A percentile compares a stretch with the other conserved stretches of the same genome.
Conservation (phyloP, 2,888 invertebrate species). For the Trachelus stipa region DNA sequence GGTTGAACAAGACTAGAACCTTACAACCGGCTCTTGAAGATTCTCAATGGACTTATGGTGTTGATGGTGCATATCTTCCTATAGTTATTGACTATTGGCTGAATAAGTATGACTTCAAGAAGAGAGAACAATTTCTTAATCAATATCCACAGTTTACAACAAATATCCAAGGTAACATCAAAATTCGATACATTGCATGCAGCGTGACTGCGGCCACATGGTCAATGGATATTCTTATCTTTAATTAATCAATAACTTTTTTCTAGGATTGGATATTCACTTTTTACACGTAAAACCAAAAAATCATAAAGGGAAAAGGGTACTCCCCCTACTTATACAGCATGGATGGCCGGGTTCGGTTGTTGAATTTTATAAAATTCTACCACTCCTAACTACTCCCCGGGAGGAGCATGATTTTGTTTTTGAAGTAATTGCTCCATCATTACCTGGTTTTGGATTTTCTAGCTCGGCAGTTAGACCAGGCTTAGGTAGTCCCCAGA, state of each 20-base stretch:
- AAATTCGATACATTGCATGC: background rate
- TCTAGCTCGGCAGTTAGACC: constrained; percentile 71
- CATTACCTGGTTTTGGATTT: constrained; percentile 66
- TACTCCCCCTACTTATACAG: constrained; percentile 77
- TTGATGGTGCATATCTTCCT: constrained; percentile 66
- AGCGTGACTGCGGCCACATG: background rate
- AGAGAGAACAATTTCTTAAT: constrained; percentile 69
- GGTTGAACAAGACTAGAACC: constrained; percentile 58
- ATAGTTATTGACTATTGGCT: constrained; percentile 69
- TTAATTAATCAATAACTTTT: background rate
- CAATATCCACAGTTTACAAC: constrained; percentile 63
- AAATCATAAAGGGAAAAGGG: constrained; percentile 46
- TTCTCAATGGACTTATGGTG: constrained; percentile 67
- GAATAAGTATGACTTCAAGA: constrained; percentile 71
- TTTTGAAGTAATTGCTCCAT: constrained; percentile 73
- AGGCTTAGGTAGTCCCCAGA: constrained; percentile 72
- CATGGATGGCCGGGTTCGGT: constrained; percentile 95
- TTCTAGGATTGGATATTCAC: constrained; percentile 72
- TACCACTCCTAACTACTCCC: constrained; percentile 75
- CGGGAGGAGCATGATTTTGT: constrained; percentile 70
- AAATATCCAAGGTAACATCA: constrained; percentile 49
- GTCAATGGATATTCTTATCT: background rate
- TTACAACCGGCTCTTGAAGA: constrained; percentile 42
- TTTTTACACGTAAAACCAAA: constrained; percentile 76
- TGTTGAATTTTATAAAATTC: constrained; percentile 84